These are phyloP conservation scores for Maconellicoccus hirsutus DNA, from an alignment of 1,140 invertebrate genomes.

Conservation along the genomic window DNA sequence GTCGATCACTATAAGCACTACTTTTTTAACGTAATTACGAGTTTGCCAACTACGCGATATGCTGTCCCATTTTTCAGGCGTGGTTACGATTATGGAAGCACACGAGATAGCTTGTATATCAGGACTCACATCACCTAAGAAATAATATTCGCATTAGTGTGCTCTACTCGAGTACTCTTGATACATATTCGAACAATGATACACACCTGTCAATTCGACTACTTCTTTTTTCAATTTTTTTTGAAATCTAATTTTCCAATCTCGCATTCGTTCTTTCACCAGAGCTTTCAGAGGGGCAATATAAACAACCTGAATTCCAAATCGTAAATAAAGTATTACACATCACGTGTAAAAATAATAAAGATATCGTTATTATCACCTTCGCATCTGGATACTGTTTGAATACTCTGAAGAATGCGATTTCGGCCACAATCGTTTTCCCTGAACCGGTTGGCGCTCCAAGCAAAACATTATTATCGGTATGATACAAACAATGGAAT, in stretches of 20 bases:
- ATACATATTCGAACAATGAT: neutral
- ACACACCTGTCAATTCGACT: conserved; percentile 80
- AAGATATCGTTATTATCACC: too few relatives aligned
- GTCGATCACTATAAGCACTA: conserved; percentile 91
- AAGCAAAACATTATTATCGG: conserved; percentile 84
- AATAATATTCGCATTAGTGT: neutral
- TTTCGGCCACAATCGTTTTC: conserved; percentile 96
- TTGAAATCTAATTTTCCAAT: conserved; percentile 88
- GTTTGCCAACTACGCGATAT: conserved; percentile 96
- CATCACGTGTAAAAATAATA: too few relatives aligned
- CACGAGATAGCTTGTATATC: conserved; percentile 71
- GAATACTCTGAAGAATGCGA: conserved; percentile 92
- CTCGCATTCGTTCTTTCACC: conserved; percentile 88
- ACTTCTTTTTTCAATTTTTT: conserved; percentile 68
- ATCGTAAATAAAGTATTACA: too few relatives aligned
- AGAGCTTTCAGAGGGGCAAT: conserved; percentile 97
- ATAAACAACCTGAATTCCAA: conserved; percentile 72
- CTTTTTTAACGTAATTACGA: conserved; percentile 83
- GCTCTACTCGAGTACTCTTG: neutral
- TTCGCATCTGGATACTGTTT: conserved; percentile 70
- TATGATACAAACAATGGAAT: conserved; percentile 92
- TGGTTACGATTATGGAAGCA: conserved; percentile 92
- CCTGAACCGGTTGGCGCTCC: conserved; percentile 98
- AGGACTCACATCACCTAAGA: conserved; percentile 78
- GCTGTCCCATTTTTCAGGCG: conserved; percentile 99